These are phyloP conservation scores for Macropus fuliginosus DNA, from an alignment of 2,797 vertebrate genomes.

Conservation along the genomic window DNA sequence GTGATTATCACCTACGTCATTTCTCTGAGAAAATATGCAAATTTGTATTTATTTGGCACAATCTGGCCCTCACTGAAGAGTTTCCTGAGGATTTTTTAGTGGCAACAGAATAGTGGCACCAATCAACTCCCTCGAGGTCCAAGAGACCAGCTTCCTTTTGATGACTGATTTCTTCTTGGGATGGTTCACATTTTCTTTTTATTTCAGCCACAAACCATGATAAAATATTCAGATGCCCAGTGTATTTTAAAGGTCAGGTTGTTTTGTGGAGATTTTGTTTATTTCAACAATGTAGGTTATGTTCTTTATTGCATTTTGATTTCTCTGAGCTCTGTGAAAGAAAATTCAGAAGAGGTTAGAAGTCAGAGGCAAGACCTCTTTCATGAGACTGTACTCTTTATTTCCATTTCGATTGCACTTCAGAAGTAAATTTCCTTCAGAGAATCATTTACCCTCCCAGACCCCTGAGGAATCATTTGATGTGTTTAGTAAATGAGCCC, in stretches of 20 bases:
- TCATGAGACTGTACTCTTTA: conserved; percentile 1
- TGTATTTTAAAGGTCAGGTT: neutral
- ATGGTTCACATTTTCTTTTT: neutral
- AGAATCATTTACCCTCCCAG: neutral
- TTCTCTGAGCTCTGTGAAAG: neutral
- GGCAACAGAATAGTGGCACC: neutral
- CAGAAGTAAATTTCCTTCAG: neutral
- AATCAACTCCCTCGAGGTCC: neutral
- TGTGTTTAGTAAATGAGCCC: neutral
- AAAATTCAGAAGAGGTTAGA: neutral
- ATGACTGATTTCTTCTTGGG: neutral
- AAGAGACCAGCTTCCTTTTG: neutral
- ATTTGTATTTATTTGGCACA: neutral
- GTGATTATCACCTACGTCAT: conserved; percentile 9
- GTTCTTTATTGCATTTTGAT: neutral
- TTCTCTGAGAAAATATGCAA: neutral
- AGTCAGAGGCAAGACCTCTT: neutral
- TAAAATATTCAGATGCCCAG: conserved; percentile 15
- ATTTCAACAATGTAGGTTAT: neutral
- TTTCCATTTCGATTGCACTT: conserved; percentile 4
- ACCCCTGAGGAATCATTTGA: neutral
- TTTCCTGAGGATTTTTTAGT: neutral
- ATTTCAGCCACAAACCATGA: conserved; percentile 16
- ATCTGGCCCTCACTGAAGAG: neutral
- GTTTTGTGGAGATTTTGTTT: neutral